Conservation (phyloP, 2,797 vertebrate species). For the Xenentodon cancila region DNA sequence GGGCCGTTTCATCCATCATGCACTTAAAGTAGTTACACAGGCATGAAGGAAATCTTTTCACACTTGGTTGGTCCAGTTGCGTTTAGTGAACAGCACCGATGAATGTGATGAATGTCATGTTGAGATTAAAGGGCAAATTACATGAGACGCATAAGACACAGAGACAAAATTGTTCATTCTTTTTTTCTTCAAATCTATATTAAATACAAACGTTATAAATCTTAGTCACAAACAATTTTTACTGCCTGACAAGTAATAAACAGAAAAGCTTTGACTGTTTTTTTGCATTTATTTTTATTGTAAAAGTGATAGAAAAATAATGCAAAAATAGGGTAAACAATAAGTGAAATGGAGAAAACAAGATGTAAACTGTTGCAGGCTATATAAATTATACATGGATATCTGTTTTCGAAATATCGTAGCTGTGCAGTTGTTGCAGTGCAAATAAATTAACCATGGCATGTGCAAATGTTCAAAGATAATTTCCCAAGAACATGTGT, state of each 20-base stretch:
- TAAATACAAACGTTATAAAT: not conserved
- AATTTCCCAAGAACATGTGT: too few species aligned
- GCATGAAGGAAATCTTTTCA: constrained; percentile 30
- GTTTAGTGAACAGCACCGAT: constrained; percentile 32
- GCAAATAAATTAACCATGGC: too few species aligned
- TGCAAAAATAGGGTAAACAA: too few species aligned
- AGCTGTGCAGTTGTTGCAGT: too few species aligned
- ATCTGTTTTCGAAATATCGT: too few species aligned
- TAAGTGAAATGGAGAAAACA: too few species aligned
- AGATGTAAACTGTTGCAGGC: too few species aligned
- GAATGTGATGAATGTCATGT: constrained; percentile 36
- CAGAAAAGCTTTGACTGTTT: not conserved
- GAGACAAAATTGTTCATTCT: constrained; percentile 9
- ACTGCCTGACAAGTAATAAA: not conserved
- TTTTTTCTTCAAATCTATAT: not conserved
- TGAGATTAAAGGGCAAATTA: constrained; percentile 22
- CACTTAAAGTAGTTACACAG: constrained; percentile 30
- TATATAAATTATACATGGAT: too few species aligned
- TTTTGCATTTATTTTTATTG: not conserved
- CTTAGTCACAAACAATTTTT: not conserved
- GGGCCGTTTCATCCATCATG: constrained; percentile 55
- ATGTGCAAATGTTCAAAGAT: too few species aligned
- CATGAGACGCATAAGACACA: constrained; percentile 12
- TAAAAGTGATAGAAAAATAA: not conserved
- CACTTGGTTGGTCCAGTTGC: constrained; percentile 41